phyloP scores from a whole-genome alignment of 2,113 vertebrate genomes.

The Tyto alba region DNA sequence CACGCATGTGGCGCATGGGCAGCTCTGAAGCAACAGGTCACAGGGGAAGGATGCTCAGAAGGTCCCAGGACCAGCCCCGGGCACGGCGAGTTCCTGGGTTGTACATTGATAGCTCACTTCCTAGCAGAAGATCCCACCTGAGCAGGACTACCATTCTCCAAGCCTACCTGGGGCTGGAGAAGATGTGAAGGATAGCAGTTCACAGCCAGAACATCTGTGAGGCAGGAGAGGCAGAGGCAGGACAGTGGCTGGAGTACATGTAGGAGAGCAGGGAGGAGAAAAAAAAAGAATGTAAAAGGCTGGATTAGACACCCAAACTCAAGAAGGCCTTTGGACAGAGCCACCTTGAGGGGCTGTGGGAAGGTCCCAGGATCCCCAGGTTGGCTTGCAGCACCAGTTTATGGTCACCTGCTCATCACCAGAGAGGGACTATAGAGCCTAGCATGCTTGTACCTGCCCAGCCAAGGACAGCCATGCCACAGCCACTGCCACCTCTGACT shows the following conservation, averaged over 20 bases:
- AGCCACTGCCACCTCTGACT: background rate
- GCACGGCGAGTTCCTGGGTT: fast-evolving
- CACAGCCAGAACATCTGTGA: background rate
- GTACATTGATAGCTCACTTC: background rate
- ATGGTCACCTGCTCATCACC: no score
- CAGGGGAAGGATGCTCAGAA: background rate
- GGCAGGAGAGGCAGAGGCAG: background rate
- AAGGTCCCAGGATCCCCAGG: background rate
- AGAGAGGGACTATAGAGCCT: background rate
- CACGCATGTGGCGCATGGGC: background rate
- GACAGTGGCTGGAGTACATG: background rate
- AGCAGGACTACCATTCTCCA: background rate
- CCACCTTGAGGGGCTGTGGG: background rate
- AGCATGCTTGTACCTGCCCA: background rate
- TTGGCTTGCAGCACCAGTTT: background rate
- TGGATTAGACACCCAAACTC: background rate
- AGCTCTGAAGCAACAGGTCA: background rate
- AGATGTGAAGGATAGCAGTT: background rate
- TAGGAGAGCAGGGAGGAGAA: background rate
- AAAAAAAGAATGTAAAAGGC: background rate
- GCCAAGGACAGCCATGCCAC: background rate
- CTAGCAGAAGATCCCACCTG: background rate
- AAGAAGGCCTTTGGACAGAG: background rate
- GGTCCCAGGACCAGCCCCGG: fast-evolving
- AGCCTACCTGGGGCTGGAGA: background rate